Conservation (phyloP, 2,797 vertebrate species). For the Fistularia commersonii region DNA sequence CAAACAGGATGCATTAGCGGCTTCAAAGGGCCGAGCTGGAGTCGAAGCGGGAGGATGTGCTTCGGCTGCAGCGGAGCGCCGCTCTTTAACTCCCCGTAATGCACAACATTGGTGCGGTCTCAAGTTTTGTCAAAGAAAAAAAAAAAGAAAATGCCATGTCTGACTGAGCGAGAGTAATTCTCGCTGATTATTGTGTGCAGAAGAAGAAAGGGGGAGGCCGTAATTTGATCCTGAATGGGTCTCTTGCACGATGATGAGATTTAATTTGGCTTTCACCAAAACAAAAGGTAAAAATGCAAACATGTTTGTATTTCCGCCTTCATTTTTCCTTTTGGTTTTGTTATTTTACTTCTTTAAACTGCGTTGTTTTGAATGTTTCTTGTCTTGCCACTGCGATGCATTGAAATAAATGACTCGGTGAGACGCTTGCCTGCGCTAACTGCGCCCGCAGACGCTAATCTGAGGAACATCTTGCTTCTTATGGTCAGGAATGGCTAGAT, state of each 20-base stretch:
- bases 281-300: no score
- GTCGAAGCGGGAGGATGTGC: slow-evolving; percentile 36
- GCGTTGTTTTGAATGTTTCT: no score
- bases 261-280: slow-evolving; percentile 14
- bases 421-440: no score
- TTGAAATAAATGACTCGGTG: no score
- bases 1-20: slow-evolving; percentile 64
- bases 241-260: slow-evolving; percentile 9
- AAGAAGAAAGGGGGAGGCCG: slow-evolving; percentile 7
- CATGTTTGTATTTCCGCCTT: no score
- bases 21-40: slow-evolving; percentile 63
- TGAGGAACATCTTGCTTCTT: no score
- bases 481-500: no score
- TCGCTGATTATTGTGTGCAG: slow-evolving; percentile 6
- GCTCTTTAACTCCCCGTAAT: slow-evolving; percentile 21
- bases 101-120: slow-evolving; percentile 18
- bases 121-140: slow-evolving; percentile 40
- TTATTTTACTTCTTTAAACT: no score
- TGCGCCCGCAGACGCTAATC: no score
- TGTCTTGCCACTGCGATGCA: no score
- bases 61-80: slow-evolving; percentile 42
- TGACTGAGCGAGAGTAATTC: slow-evolving; percentile 15
- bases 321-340: no score
- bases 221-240: slow-evolving; percentile 9
- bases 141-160: neutral